Conservation (phyloP, 1,140 invertebrate species). For the Helicoverpa armigera region DNA sequence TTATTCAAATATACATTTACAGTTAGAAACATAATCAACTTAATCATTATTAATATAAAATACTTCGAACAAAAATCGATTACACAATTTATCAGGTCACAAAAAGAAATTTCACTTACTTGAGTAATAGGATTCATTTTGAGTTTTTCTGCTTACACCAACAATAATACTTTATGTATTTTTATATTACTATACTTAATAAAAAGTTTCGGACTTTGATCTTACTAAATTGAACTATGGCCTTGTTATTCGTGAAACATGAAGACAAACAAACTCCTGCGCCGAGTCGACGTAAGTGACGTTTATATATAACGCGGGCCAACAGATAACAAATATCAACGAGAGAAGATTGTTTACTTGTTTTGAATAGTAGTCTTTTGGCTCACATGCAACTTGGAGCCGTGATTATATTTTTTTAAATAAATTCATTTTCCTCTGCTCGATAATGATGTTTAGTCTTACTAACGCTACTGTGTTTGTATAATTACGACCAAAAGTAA, state of each 20-base stretch:
- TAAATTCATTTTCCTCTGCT: too few relatives aligned
- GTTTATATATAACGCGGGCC: slow-evolving; percentile 28
- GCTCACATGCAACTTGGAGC: background rate
- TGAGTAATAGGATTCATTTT: slow-evolving; percentile 35
- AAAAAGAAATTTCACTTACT: slow-evolving; percentile 37
- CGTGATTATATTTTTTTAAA: background rate
- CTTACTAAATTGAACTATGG: slow-evolving; percentile 30
- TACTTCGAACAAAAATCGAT: background rate
- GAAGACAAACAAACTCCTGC: slow-evolving; percentile 43
- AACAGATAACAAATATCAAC: slow-evolving; percentile 28
- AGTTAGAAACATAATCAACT: background rate
- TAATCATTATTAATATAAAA: background rate
- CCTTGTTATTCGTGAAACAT: slow-evolving; percentile 27
- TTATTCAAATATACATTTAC: background rate
- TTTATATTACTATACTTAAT: background rate
- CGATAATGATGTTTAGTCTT: too few relatives aligned
- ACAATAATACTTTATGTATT: background rate
- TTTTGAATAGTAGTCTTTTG: slow-evolving; percentile 4
- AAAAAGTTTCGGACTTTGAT: slow-evolving; percentile 23
- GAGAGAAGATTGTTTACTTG: background rate
- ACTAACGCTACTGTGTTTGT: too few relatives aligned
- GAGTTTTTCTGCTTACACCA: background rate
- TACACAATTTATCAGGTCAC: background rate
- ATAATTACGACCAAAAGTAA: too few relatives aligned
- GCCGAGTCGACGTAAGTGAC: slow-evolving; percentile 33